These are phyloP conservation scores for Melanotus villosus DNA, from an alignment of 2,888 invertebrate genomes.

Conservation along the genomic window DNA sequence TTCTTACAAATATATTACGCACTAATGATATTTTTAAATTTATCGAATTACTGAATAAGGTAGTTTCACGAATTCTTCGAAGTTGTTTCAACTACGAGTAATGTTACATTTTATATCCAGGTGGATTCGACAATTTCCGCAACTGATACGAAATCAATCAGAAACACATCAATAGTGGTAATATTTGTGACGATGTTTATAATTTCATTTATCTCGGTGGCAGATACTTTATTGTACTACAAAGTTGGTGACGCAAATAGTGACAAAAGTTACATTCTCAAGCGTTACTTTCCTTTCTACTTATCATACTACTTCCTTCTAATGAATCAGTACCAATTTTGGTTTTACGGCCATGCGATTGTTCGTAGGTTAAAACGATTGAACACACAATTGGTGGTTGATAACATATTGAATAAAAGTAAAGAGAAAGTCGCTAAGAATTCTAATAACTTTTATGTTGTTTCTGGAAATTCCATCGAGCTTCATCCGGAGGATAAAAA, in stretches of 20 bases:
- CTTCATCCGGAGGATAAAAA: too few relatives aligned
- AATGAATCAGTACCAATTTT: slow-evolving; percentile 1
- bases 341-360: neutral
- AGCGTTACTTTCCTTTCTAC: neutral
- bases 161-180: neutral
- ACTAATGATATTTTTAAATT: neutral
- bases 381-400: too few relatives aligned
- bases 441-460: too few relatives aligned
- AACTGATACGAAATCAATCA: neutral
- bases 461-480: too few relatives aligned
- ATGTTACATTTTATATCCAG: neutral
- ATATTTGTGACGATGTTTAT: neutral
- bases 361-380: too few relatives aligned
- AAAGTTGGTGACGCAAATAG: too few relatives aligned
- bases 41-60: neutral
- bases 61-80: too few relatives aligned
- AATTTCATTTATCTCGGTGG: neutral
- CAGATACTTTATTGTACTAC: neutral
- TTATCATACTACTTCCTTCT: neutral
- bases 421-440: too few relatives aligned
- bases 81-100: too few relatives aligned
- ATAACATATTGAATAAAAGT: too few relatives aligned
- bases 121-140: neutral
- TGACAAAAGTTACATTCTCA: neutral
- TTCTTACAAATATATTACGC: neutral